Conservation (phyloP, 2,113 vertebrate species). For the Laterallus jamaicensis region DNA sequence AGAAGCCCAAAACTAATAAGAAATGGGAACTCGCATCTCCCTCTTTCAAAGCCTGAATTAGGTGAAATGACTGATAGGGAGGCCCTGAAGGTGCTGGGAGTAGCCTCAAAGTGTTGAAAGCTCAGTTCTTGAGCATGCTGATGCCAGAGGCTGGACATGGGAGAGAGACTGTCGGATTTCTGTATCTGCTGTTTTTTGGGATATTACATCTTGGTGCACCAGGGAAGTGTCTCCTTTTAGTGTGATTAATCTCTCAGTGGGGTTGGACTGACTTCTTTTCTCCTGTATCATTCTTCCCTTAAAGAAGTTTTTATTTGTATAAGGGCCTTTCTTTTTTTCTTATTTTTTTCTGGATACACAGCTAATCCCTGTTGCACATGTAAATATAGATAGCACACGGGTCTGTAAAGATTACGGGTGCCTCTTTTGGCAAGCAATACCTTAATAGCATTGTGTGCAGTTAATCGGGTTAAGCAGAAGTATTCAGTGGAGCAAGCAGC, state of each 20-base stretch:
- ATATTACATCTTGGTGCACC: not conserved
- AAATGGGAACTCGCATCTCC: not conserved
- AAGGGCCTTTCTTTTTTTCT: not conserved
- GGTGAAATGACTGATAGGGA: not conserved
- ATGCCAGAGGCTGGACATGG: not conserved
- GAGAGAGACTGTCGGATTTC: not conserved
- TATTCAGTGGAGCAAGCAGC: not conserved
- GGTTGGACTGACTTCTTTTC: not conserved
- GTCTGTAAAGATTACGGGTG: slow-evolving; percentile 43
- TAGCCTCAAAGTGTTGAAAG: not conserved
- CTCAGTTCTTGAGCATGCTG: not conserved
- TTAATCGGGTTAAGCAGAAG: slow-evolving; percentile 38
- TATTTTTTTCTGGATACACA: not conserved
- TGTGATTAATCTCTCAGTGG: not conserved
- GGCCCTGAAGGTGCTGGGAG: not conserved
- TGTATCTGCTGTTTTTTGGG: not conserved
- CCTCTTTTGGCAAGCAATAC: slow-evolving; percentile 32
- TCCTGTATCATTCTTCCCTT: not conserved
- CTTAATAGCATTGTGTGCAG: slow-evolving; percentile 58
- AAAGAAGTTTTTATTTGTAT: not conserved
- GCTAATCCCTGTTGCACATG: slow-evolving; percentile 32
- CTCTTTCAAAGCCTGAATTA: not conserved
- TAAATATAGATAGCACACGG: slow-evolving; percentile 29
- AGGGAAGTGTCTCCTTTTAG: not conserved
- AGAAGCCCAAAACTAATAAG: not conserved